Evolutionary conservation across 1,140 invertebrate species (phyloP), one percentile per base, ranked within the genome.

Genomic region (Tenebrio molitor): DNA sequence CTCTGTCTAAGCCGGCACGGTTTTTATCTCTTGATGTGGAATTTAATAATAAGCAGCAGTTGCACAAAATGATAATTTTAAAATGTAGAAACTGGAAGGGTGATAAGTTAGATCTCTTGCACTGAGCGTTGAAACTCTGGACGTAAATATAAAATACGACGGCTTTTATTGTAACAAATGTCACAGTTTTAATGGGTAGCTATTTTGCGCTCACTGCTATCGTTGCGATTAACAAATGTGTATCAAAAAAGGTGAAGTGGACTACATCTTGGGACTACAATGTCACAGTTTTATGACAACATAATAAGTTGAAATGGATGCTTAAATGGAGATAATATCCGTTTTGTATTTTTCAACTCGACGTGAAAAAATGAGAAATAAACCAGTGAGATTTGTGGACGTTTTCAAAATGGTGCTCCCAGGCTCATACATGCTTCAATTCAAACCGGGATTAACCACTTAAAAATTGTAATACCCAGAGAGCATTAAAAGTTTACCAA

Each of bases 1-100:
- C 50, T 58, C n/a, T n/a, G 36, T 39, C 36, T 39, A 39, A 39
- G 36, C 12, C n/a, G 19, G 46, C 46, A 23, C 50, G 14, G 50
- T 58, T 58, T 58, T 58, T 58, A 58, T 58, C 50, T 14, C 29
- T 58, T 58, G 23, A 58, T 29, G 50, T n/a, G 4, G 50, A 29
- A 58, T 58, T 58, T 58, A 58, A 58, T 58, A 58, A 46, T 46
- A 19, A 58, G 50, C 50, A 29, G 23, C n/a, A 29, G 50, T 50
- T 14, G 23, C 23, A 29, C 19, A 25, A 58, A 50, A 58, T 58
- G 8, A 4, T 29, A 58, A 46, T 46, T 53, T 19, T 2, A 53
- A 15, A 53, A 23, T 53, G 16, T 19, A 21, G 6, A 1, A 25
- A 33, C 50, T 29, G 3, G 3, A 58, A 58, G 16, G 44, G 17